phyloP scores from a whole-genome alignment of 2,888 invertebrate species.

The Mythimna pallens region DNA sequence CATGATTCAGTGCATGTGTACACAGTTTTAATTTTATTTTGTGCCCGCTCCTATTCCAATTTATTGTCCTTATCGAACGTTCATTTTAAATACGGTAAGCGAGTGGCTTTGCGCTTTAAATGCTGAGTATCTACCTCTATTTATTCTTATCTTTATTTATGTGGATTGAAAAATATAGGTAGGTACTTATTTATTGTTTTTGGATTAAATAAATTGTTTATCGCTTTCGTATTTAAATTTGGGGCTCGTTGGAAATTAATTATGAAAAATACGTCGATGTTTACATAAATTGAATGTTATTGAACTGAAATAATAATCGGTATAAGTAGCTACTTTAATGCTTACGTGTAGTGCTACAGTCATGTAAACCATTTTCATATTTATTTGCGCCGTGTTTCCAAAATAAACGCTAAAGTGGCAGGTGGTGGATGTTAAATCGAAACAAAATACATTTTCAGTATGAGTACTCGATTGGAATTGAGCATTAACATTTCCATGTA shows the following conservation, averaged over 20 bases:
- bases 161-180: constrained; percentile 26
- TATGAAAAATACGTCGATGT: constrained; percentile 21
- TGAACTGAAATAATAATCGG: background rate
- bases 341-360: constrained; percentile 7
- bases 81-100: constrained; percentile 74
- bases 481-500: constrained; percentile 56
- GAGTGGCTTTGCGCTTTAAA: constrained; percentile 46
- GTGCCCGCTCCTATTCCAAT: constrained; percentile 76
- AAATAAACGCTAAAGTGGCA: constrained; percentile 31
- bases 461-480: constrained; percentile 48
- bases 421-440: constrained; percentile 44
- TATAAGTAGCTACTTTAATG: constrained; percentile 6
- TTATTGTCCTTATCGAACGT: constrained; percentile 80
- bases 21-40: constrained; percentile 86
- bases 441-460: constrained; percentile 46
- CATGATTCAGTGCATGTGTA: constrained; percentile 83
- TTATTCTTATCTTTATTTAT: constrained; percentile 56
- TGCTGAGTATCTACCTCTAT: constrained; percentile 31
- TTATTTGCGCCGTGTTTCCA: constrained; percentile 28
- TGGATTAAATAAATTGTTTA: constrained; percentile 22
- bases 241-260: constrained; percentile 23
- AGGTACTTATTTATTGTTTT: constrained; percentile 11
- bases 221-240: constrained; percentile 26
- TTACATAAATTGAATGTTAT: constrained; percentile 16
- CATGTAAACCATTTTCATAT: constrained; percentile 14